These are phyloP conservation scores for Tyto alba DNA, from an alignment of 2,113 vertebrate genomes.

Conservation along the genomic window DNA sequence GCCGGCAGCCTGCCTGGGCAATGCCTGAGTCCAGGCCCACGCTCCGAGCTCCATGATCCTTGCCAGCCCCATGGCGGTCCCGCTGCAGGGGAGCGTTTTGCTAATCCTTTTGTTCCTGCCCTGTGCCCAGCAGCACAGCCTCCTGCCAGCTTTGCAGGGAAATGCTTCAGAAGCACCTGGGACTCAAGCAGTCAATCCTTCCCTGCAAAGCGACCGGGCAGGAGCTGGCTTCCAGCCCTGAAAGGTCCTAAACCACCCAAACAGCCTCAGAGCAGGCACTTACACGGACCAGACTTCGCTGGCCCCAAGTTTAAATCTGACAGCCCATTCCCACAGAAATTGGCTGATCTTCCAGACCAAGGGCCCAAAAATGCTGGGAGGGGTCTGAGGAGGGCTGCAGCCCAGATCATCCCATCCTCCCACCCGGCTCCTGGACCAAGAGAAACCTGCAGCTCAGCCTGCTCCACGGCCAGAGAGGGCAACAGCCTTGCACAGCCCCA, in stretches of 20 bases:
- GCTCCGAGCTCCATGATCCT: not conserved
- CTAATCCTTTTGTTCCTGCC: constrained; percentile 1
- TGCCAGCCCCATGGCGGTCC: not conserved
- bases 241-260: not conserved
- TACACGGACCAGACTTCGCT: not conserved
- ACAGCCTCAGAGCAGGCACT: not conserved
- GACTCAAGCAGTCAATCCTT: not conserved
- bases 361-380: not conserved
- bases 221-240: not conserved
- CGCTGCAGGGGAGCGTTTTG: not conserved
- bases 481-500: not conserved
- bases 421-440: not conserved
- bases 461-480: not conserved
- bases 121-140: not conserved
- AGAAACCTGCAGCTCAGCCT: not conserved
- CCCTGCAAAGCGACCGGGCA: accelerated
- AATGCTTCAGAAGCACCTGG: not conserved
- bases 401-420: not conserved
- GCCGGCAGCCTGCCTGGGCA: not conserved
- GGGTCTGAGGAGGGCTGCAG: not conserved
- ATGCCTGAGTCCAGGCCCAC: not conserved
- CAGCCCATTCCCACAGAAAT: not conserved
- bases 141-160: constrained; percentile 6
- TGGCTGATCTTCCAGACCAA: not conserved
- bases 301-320: not conserved